Evolutionary conservation across 2,113 vertebrate species (phyloP).

Genomic region (Octodon degus): DNA sequence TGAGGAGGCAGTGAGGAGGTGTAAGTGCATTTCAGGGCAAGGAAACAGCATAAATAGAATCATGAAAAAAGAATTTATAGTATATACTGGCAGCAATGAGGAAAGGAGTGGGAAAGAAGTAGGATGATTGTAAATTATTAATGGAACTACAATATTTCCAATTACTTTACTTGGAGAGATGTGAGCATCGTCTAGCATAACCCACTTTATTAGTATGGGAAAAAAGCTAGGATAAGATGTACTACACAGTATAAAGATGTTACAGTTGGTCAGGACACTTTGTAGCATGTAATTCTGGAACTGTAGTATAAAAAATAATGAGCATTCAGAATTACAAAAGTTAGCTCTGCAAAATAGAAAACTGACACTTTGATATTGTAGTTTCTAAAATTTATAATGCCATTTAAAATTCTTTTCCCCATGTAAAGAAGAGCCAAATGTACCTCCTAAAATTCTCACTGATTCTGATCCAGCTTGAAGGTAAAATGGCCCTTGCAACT

Average conservation of each 20-base stretch:
- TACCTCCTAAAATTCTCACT: not conserved
- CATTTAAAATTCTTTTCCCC: constrained; percentile 30
- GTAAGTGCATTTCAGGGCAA: constrained; percentile 37
- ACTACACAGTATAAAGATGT: not conserved
- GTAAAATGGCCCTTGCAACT: not conserved
- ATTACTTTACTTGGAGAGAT: constrained; percentile 35
- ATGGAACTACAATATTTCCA: constrained; percentile 31
- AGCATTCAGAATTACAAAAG: not conserved
- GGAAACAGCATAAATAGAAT: constrained; percentile 57
- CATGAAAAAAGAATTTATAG: constrained; percentile 79
- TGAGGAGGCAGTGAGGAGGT: constrained; percentile 59
- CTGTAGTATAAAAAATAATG: constrained; percentile 14
- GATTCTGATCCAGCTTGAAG: constrained; percentile 11
- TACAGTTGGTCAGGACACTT: constrained; percentile 5
- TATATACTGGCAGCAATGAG: constrained; percentile 54
- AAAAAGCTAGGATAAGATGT: not conserved
- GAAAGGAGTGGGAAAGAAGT: constrained; percentile 66
- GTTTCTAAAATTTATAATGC: constrained; percentile 26
- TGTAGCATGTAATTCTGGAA: not conserved
- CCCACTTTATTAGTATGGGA: not conserved
- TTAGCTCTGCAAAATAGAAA: not conserved
- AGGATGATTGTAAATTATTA: constrained; percentile 71
- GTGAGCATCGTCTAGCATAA: constrained; percentile 15
- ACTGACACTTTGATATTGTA: not conserved
- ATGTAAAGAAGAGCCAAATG: not conserved